Base-by-base conservation (phyloP, 2,113 vertebrate species). In the Carassius gibelio region DNA sequence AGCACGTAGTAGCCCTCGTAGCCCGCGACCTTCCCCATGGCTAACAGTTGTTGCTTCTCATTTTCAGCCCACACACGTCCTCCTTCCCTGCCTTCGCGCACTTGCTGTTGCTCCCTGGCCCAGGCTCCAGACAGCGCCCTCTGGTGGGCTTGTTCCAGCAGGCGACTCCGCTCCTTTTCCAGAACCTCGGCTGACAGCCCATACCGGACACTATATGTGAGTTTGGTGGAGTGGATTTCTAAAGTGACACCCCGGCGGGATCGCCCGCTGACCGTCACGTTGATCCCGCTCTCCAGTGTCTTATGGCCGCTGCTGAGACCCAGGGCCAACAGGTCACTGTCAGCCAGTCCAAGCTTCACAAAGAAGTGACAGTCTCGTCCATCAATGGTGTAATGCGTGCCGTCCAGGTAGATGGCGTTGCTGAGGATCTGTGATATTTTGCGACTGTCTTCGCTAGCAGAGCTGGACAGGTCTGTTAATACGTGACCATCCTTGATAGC, bases 1-100 rank as follows among this genome's bases (percentile, higher is more conserved):
- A 97, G 94, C 85, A 97, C 94, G 90, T 97, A 97, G 86, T 96
- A 97, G 66, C 96, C 96, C 88, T 97, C 96, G 36, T 97, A 97
- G 21, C 96, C 96, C 84, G 95, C 95, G 69, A 97, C 96, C 77
- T 96, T 95, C 86, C 96, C 96, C 1, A 95, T 91, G 91, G 86
- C 94, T 89, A 97, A 93, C 75, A 97, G 95, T 91, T 97, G 96
- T 89, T 96, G 96, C 91, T 94, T 95, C 93, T 97, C 96, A 23
- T 94, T 96, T 59, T 97, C 96, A 48, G 95, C 96, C 96, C 96
- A 97, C 71, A 94, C 77, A 19, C 96, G 95, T 90, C 95, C 96
- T 62, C 96, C 95, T 86, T 96, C 96, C 55, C 95, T 91, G 81
- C 96, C 95, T 6, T 97, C 96, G 75, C 95, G 92, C 42, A 91